Conservation (phyloP, 2,888 invertebrate genomes). For the Automeris io region DNA sequence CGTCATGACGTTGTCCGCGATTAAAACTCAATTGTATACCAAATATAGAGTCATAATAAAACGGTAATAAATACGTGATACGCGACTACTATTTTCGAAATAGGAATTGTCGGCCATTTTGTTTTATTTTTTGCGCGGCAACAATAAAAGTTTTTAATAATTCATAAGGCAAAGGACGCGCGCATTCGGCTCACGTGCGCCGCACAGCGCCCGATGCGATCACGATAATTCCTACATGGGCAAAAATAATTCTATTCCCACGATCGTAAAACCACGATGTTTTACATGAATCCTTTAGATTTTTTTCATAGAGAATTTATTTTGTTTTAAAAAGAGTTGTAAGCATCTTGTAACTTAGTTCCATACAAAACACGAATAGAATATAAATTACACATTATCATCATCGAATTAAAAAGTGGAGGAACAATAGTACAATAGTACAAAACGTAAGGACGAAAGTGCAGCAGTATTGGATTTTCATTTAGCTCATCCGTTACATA, state of each 20-base stretch:
- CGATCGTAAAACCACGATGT: constrained; percentile 59
- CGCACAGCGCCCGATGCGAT: constrained; percentile 37
- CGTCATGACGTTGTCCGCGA: constrained; percentile 15
- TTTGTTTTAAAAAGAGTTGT: no score
- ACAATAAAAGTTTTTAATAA: constrained; percentile 73
- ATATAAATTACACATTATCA: no score
- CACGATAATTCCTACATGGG: constrained; percentile 48
- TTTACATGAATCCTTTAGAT: constrained; percentile 9
- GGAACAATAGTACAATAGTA: no score
- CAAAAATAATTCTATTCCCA: constrained; percentile 66
- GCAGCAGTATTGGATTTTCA: no score
- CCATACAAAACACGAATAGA: no score
- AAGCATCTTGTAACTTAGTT: no score
- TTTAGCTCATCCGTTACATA: no score
- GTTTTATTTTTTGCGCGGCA: constrained; percentile 49
- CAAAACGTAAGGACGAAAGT: no score
- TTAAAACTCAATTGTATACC: constrained; percentile 48
- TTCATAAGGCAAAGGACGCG: constrained; percentile 56
- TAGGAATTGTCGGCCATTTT: constrained; percentile 54
- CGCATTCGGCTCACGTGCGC: constrained; percentile 61
- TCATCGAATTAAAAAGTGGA: no score
- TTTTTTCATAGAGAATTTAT: no score
- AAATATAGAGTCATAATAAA: constrained; percentile 62
- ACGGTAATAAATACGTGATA: constrained; percentile 49
- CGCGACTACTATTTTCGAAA: constrained; percentile 62